Conservation (phyloP, 2,797 vertebrate species). For the Pipistrellus pygmaeus region DNA sequence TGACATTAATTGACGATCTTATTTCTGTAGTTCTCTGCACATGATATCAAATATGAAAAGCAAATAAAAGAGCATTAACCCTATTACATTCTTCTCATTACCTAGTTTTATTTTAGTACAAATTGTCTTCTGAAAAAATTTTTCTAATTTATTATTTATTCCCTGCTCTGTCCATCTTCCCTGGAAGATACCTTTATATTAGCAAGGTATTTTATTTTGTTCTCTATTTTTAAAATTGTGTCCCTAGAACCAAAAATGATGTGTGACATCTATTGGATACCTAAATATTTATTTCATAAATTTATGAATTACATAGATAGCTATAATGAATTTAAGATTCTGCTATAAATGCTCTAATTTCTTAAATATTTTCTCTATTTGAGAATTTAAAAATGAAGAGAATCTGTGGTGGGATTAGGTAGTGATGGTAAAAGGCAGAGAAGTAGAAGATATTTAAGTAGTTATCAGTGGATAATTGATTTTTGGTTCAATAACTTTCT, state of each 20-base stretch:
- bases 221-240: neutral
- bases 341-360: neutral
- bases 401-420: neutral
- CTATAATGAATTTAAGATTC: neutral
- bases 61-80: neutral
- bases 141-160: neutral
- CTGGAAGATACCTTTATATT: neutral
- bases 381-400: constrained; percentile 24
- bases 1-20: neutral
- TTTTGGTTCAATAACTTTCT: constrained; percentile 71
- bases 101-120: neutral
- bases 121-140: neutral
- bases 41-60: neutral
- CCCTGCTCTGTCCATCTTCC: neutral
- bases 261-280: neutral
- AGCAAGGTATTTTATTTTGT: neutral
- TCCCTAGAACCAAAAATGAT: neutral
- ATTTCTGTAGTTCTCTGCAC: neutral
- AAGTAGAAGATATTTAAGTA: neutral
- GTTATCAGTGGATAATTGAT: constrained; percentile 37
- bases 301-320: neutral
- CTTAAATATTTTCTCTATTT: neutral
- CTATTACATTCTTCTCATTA: neutral
- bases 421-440: neutral
- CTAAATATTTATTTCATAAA: neutral